Evolutionary conservation across 2,797 vertebrate species (phyloP), one percentile per base, ranked within the genome.

Genomic region (Kryptolebias ocellatus): DNA sequence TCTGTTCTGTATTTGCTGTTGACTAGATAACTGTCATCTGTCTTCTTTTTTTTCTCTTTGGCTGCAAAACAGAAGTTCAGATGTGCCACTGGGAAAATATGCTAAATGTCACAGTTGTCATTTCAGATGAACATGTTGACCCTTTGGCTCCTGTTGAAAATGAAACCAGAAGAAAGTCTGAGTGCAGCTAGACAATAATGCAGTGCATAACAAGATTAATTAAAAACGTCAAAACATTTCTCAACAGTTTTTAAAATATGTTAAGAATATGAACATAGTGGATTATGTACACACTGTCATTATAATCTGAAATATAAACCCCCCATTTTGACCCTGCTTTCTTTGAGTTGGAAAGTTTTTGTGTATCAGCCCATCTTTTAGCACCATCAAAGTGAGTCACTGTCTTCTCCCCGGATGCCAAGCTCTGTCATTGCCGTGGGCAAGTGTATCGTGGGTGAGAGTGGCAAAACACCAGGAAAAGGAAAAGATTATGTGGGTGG

Each of bases 371-470:
- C 55, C 67, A 72, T 83, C 79, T 53, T 81, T 82, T 60, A 66
- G 55, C 79, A 68, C 73, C 68, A 74, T 82, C 60, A 29, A 16
- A 87, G 60, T 91, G 89, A 90, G 64, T 92, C 89, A 92, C 71
- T 74, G 76, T 78, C 63, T 78, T 84, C 67, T 69, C 65, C 73
- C n/a, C 49, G 53, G 58, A 76, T 82, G 85, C 82, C 72, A 82
- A 70, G 60, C 34, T 2, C 58, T 83, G 79, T 81, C 68, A 77
- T 74, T 14, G 64, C 85, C 58, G 79, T 85, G 71, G 83, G 87
- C 87, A 85, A 83, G 64, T 72, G 39, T 31, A 81, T 71, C 61
- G 80, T 87, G 85, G 85, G 85, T 79, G 83, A 80, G 65, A 72
- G 74, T 70, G 81, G 73, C 83, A 69, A 66, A 44, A 49, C 46